phyloP scores from a whole-genome alignment of 1,140 invertebrate genomes.

The Contarinia nasturtii region DNA sequence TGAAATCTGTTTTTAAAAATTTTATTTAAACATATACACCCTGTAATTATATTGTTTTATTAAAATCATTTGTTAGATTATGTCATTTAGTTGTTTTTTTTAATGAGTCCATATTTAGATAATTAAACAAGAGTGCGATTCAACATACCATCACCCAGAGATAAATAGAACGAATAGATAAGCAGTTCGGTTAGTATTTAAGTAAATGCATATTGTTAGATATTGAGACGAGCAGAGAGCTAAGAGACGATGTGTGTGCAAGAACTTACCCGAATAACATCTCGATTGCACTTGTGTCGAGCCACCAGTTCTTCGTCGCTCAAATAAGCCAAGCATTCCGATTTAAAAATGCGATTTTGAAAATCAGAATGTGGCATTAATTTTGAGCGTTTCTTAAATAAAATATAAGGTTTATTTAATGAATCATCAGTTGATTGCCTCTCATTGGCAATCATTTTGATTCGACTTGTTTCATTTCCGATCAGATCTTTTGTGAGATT shows the following conservation, averaged over 20 bases:
- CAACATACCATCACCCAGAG: no score
- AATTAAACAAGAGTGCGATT: no score
- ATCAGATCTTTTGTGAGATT: neutral
- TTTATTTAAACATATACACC: neutral
- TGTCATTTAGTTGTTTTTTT: neutral
- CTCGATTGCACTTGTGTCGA: slow-evolving; percentile 24
- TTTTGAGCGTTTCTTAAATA: neutral
- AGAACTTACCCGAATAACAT: slow-evolving; percentile 27
- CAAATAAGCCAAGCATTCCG: slow-evolving; percentile 26
- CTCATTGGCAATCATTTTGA: neutral
- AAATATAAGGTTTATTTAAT: neutral
- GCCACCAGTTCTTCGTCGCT: slow-evolving; percentile 24
- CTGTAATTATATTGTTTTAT: neutral
- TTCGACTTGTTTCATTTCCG: neutral
- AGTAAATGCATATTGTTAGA: neutral
- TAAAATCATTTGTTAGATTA: neutral
- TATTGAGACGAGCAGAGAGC: neutral
- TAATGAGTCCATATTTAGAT: neutral
- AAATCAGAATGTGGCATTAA: neutral
- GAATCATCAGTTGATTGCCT: neutral
- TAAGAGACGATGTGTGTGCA: neutral
- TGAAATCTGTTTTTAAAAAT: neutral
- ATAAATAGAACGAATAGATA: neutral
- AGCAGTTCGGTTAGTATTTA: neutral
- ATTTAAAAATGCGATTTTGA: slow-evolving; percentile 19